Conservation (phyloP, 2,888 invertebrate species). For the Griposia aprilina region DNA sequence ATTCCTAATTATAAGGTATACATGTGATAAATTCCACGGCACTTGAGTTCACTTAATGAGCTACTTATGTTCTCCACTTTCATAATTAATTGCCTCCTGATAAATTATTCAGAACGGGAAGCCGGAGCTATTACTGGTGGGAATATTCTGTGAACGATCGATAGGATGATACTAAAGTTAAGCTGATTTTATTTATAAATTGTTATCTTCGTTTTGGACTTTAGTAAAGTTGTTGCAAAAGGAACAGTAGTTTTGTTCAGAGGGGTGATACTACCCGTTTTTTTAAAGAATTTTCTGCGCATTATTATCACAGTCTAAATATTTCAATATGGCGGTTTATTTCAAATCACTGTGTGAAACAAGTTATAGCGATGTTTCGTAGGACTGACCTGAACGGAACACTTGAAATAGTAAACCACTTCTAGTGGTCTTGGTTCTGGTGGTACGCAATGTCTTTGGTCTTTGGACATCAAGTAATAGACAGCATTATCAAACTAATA, state of each 20-base stretch:
- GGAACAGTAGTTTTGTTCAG: background rate
- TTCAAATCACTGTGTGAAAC: too few species aligned
- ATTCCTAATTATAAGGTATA: constrained; percentile 52
- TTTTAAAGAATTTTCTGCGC: too few species aligned
- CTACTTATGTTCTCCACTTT: constrained; percentile 74
- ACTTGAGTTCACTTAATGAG: constrained; percentile 74
- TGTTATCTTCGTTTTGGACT: background rate
- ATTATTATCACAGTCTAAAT: too few species aligned
- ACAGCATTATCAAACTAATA: too few species aligned
- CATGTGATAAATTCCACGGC: constrained; percentile 62
- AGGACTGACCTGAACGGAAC: too few species aligned
- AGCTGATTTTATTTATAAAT: background rate
- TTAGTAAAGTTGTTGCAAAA: background rate
- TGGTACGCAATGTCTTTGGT: too few species aligned
- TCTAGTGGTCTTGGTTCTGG: too few species aligned
- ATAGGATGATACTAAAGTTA: constrained; percentile 12
- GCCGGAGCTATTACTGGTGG: constrained; percentile 60
- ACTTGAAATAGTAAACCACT: too few species aligned
- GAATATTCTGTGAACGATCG: constrained; percentile 64
- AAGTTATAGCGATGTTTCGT: too few species aligned
- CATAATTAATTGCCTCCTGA: constrained; percentile 77
- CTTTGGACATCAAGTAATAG: too few species aligned
- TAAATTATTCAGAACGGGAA: constrained; percentile 74
- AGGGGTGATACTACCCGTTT: too few species aligned
- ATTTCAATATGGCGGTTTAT: too few species aligned